Percentiles rank a stretch among this genome's conserved stretches.
Evolutionary conservation across 2,797 vertebrate species (phyloP).

Genomic region (Propithecus deckenii): DNA sequence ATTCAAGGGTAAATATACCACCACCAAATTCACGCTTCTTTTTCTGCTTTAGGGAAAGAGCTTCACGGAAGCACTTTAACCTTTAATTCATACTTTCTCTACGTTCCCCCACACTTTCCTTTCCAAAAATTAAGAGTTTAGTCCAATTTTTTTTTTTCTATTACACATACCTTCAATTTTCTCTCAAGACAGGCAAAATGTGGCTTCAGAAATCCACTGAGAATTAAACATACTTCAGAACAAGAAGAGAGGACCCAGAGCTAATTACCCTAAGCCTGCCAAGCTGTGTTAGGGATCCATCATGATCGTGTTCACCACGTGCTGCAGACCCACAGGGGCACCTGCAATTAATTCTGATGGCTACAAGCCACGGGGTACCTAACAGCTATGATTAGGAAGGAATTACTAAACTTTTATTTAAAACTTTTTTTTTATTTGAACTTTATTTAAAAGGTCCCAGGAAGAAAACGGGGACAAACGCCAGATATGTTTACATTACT

Average conservation of each 20-base stretch:
- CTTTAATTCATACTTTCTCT: not conserved
- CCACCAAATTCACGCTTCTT: not conserved
- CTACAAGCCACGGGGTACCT: not conserved
- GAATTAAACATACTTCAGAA: not conserved
- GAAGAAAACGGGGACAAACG: not conserved
- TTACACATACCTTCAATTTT: constrained; percentile 20
- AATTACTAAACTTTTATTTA: constrained; percentile 49
- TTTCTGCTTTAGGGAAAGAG: not conserved
- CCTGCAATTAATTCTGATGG: constrained; percentile 40
- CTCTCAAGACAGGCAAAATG: not conserved
- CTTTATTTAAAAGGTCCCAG: constrained; percentile 30
- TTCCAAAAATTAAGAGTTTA: constrained; percentile 5
- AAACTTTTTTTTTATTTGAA: not conserved
- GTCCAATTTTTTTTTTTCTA: not conserved
- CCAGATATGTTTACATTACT: constrained; percentile 22
- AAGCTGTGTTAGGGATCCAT: not conserved
- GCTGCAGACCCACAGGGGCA: not conserved
- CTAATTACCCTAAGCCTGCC: not conserved
- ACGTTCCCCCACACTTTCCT: not conserved
- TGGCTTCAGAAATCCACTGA: not conserved
- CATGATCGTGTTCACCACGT: not conserved
- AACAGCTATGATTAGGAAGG: constrained; percentile 25
- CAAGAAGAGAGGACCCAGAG: not conserved
- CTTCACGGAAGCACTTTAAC: not conserved
- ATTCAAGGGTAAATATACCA: not conserved